Conservation (phyloP, 2,797 vertebrate species). For the Pseudopleuronectes americanus region DNA sequence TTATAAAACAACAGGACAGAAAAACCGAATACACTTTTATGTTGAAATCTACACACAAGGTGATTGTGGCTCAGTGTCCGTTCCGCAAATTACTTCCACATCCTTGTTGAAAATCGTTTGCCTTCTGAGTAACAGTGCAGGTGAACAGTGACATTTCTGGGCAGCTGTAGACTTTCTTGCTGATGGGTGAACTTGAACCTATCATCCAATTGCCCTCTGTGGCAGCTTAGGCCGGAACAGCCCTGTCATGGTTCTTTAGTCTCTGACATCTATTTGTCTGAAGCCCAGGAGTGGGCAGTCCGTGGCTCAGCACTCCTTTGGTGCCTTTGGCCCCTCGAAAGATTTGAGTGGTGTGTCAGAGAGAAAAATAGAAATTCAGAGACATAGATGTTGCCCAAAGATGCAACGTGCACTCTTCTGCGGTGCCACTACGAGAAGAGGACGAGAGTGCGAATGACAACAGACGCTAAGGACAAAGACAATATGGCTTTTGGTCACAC, state of each 20-base stretch:
- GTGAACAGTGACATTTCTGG: constrained; percentile 12
- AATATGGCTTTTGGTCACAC: constrained; percentile 77
- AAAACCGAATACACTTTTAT: constrained; percentile 48
- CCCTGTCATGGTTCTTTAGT: constrained; percentile 3
- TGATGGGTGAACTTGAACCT: not conserved
- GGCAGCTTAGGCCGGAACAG: constrained; percentile 28
- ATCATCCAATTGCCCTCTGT: constrained; percentile 4
- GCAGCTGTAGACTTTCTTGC: constrained; percentile 6
- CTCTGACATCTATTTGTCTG: constrained; percentile 22
- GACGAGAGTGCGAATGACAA: constrained; percentile 40
- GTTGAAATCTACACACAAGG: constrained; percentile 45
- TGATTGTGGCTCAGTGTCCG: constrained; percentile 47
- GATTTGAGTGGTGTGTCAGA: constrained; percentile 30
- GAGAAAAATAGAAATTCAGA: constrained; percentile 28
- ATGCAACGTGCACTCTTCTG: constrained; percentile 65
- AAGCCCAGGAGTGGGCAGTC: constrained; percentile 13
- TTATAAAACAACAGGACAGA: constrained; percentile 71
- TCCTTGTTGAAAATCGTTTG: constrained; percentile 3
- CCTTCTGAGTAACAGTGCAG: constrained; percentile 9
- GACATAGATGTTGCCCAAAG: constrained; percentile 22
- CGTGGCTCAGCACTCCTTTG: constrained; percentile 53
- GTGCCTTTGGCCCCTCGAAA: constrained; percentile 32
- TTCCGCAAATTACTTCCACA: constrained; percentile 6
- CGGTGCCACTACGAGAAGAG: constrained; percentile 44
- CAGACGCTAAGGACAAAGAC: constrained; percentile 43